Base-by-base conservation (phyloP, 2,113 vertebrate species). In the Ammospiza nelsoni region DNA sequence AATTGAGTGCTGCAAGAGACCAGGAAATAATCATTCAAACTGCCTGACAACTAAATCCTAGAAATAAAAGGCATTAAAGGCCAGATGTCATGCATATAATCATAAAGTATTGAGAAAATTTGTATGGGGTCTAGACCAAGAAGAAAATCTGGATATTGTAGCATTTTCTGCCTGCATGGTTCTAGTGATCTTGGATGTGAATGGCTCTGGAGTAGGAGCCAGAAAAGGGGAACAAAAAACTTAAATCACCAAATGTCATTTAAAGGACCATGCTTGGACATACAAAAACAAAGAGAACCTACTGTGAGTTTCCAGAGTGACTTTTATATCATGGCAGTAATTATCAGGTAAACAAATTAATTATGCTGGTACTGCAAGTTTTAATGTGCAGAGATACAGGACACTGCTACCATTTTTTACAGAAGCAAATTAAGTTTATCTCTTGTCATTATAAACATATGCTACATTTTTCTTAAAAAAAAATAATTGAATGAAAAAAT, bases 21-120 rank as follows among this genome's bases (percentile, higher is more conserved):
- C 75, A 86, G 86, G 49, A 96, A 92, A 94, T 95, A 90, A 84
- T 83, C 8, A 62, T 84, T 96, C 76, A 94, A 86, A 85, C 39
- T 81, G 33, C 84, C 52, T 91, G 85, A 94, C 74, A 89, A 75
- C 25, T 84, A 87, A 78, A 61, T 92, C 55, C 48, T 75, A 58
- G 66, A 95, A 73, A 58, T 63, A 89, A 92, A 94, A 90, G 48
- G 48, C 67, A 65, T 86, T 90, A 90, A 89, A 93, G 41, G 29
- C 37, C 55, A 66, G 35, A 71, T 96, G 59, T 94, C 65, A 67
- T 41, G 43, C 33, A 33, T 33, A 28, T 69, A 87, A 77, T 84
- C 65, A 55, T 20, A 87, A 58, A 89, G 57, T 43, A 79, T 28
- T 35, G 46, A 76, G 37, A 33, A 69, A 74, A 48, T 48, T 91